Evolutionary conservation across 2,113 vertebrate species (phyloP).

Genomic region (Tyto alba): DNA sequence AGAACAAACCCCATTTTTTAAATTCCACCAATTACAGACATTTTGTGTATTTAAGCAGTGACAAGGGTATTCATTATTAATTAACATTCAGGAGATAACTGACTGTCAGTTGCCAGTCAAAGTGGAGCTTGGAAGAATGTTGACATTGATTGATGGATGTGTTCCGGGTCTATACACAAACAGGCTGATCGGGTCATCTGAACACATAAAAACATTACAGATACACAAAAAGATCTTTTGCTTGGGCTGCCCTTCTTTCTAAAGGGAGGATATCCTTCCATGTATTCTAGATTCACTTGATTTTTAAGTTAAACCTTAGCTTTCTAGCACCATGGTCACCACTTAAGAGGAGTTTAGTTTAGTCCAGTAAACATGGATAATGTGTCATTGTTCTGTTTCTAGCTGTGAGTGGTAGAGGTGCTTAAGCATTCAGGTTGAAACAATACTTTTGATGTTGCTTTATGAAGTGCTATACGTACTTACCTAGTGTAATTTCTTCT

Average conservation of each 20-base stretch:
- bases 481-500: neutral
- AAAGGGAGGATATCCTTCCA: neutral
- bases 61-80: conserved; percentile 66
- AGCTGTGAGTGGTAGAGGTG: neutral
- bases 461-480: neutral
- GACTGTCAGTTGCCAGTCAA: conserved; percentile 55
- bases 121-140: conserved; percentile 37
- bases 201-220: conserved; percentile 7
- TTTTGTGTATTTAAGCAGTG: conserved; percentile 43
- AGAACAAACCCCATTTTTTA: neutral
- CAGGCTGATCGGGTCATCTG: conserved; percentile 44
- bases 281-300: conserved; percentile 52
- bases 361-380: conserved; percentile 31
- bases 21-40: conserved; percentile 7
- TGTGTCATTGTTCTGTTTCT: neutral
- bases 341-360: conserved; percentile 17
- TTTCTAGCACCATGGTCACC: conserved; percentile 28
- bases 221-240: conserved; percentile 3
- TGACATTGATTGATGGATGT: conserved; percentile 67
- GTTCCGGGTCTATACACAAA: conserved; percentile 12
- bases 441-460: neutral
- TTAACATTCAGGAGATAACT: conserved; percentile 62
- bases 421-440: conserved; percentile 21
- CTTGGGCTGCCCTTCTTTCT: conserved; percentile 44
- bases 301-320: conserved; percentile 69